These are phyloP conservation scores for Lepeophtheirus salmonis DNA, from an alignment of 1,140 invertebrate species.

Conservation along the genomic window DNA sequence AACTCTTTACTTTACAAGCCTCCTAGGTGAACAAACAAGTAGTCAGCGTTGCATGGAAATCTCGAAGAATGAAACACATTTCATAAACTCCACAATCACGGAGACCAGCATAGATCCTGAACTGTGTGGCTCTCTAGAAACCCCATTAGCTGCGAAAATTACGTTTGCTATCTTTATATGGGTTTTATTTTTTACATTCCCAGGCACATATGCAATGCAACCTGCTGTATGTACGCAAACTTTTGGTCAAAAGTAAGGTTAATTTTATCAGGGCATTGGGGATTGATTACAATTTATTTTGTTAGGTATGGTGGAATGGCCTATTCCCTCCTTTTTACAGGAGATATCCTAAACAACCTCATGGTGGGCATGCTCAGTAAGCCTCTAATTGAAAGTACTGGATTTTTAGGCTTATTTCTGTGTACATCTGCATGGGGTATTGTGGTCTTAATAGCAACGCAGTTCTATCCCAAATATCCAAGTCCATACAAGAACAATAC, in stretches of 20 bases:
- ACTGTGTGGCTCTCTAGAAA: neutral
- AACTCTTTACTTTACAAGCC: neutral
- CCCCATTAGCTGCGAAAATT: neutral
- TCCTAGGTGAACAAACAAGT: neutral
- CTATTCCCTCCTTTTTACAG: neutral
- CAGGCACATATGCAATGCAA: neutral
- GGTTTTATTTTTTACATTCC: slow-evolving; percentile 1
- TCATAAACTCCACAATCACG: neutral
- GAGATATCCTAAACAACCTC: neutral
- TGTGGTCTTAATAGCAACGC: neutral
- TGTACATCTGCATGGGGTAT: neutral
- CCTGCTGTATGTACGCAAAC: slow-evolving; percentile 3
- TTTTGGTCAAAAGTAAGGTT: neutral
- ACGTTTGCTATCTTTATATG: neutral
- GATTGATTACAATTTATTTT: neutral
- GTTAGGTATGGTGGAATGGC: neutral
- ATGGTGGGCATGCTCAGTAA: neutral
- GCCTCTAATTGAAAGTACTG: neutral
- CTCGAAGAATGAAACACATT: neutral
- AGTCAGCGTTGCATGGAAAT: neutral
- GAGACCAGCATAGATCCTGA: neutral
- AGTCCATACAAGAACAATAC: neutral
- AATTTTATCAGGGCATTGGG: neutral
- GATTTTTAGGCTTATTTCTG: neutral
- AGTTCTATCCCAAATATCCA: neutral